These are phyloP conservation scores for Alethe diademata DNA, from an alignment of 2,113 vertebrate species.

Conservation along the genomic window DNA sequence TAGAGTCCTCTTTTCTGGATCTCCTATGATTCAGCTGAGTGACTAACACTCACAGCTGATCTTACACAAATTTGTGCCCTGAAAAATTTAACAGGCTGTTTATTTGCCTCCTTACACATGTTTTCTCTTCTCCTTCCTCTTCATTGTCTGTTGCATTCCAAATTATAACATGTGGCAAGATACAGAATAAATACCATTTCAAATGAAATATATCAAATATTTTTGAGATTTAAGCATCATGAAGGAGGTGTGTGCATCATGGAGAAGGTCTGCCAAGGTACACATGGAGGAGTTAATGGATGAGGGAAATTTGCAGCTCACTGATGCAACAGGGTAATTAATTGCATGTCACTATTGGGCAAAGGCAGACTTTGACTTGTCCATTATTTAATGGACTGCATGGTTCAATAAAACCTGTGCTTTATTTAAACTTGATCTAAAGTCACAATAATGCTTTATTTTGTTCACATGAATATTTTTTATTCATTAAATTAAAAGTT, in stretches of 20 bases:
- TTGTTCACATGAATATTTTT: background rate
- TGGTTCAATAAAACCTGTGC: background rate
- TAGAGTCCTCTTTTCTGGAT: background rate
- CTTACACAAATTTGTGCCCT: background rate
- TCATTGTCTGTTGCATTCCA: background rate
- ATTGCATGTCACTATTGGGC: background rate
- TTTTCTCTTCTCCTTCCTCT: background rate
- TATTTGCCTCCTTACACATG: background rate
- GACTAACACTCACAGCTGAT: background rate
- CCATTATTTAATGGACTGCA: background rate
- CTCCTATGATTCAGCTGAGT: background rate
- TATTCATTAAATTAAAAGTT: background rate
- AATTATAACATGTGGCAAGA: accelerated
- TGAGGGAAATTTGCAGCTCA: background rate
- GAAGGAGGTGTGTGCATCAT: background rate
- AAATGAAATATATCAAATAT: background rate
- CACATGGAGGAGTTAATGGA: accelerated
- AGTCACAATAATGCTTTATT: background rate
- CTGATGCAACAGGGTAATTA: background rate
- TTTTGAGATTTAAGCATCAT: background rate
- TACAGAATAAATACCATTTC: background rate
- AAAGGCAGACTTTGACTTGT: background rate
- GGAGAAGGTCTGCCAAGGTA: background rate
- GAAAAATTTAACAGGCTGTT: background rate
- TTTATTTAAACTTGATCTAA: background rate